Evolutionary conservation across 1,140 invertebrate species (phyloP), one percentile per base, ranked within the genome.

Genomic region (Zaprionus africanus): DNA sequence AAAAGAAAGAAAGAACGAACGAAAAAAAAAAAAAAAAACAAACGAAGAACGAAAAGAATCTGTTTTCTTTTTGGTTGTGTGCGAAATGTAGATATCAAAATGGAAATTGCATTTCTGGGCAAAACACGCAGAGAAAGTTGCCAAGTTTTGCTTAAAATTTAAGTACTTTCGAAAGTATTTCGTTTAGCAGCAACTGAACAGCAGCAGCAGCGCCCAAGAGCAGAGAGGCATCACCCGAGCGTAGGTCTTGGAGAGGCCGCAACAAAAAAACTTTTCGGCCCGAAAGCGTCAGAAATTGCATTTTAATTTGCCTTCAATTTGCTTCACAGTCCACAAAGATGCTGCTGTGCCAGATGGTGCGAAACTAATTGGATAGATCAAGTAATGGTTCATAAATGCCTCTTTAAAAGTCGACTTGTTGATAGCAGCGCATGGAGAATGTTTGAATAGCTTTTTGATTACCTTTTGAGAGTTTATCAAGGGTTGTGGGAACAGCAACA

Each of bases 271-370:
- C 49, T 71, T 43, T 68, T 84, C 11, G 74, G 69, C 62, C 62
- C 74, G 58, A 82, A 82, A 80, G 77, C 78, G 84, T 78, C 74
- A 65, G 75, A 88, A 84, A 88, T 84, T 88, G 82, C 81, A 79
- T 88, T 88, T 88, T 84, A 88, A 88, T 88, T 84, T 80, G 84
- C 76, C 78, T 84, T 88, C 80, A 88, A 88, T 80, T 88, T 81
- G 62, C 71, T 69, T 78, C 71, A 71, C 51, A 54, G 57, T 56
- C 58, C 62, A 54, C 76, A 83, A 69, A 62, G 76, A 63, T 34
- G 51, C 22, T 34, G 51, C 22, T 66, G 26, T 66, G 26, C 51
- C 60, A 87, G 64, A 43, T 74, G 78, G 49, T 51, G 26, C 17
- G 12, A 26, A 49, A 57, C 51, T 51, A 63, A 70, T 63, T 53